Evolutionary conservation across 2,888 invertebrate genomes (phyloP), one percentile per base, ranked within the genome.

Genomic region (Epinotia brunnichana): DNA sequence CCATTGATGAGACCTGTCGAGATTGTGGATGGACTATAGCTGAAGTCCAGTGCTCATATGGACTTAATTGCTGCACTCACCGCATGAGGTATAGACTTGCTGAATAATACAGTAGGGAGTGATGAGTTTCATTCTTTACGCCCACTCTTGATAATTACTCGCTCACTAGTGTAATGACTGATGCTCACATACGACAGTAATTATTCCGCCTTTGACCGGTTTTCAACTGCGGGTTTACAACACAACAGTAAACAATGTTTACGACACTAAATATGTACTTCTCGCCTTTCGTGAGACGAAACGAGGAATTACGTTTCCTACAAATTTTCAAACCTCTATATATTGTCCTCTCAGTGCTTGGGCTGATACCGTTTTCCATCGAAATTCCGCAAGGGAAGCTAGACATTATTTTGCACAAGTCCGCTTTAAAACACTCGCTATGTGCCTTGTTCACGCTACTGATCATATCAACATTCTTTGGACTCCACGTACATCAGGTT

Each of bases 271-370:
- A 60, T 13, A 17, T 56, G 24, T 72, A 72, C 19, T 72, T 72
- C 39, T 68, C 72, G 3, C 72, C 72, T 24, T 51, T 57, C 35
- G 24, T 29, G 2, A 67, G 48, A 2, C 10, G 35, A 5, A 48
- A 67, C 13, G 72, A 68, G 19, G 48, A 72, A 24, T 61, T 72
- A 9, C 54, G 24, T 15, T 48, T 72, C n/a, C 44, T 68, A 17
- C 67, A 72, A 61, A 61, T 72, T 9, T 72, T 72, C 11, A 68
- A 68, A 51, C 72, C 67, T 15, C 61, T 72, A 4, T 67, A 67
- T 39, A 11, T 35, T n/a, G 9, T 72, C 10, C 21, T 68, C 2
- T 61, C 72, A 7, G 5, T 56, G 48, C 61, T 72, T 0, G 72
- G 72, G 17, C 54, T 72, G 0, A 67, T 72, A 29, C 72, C 72